A percentile compares a stretch with the other conserved stretches of the same genome.
phyloP scores from a whole-genome alignment of 2,888 invertebrate genomes.

The Rhingia rostrata region DNA sequence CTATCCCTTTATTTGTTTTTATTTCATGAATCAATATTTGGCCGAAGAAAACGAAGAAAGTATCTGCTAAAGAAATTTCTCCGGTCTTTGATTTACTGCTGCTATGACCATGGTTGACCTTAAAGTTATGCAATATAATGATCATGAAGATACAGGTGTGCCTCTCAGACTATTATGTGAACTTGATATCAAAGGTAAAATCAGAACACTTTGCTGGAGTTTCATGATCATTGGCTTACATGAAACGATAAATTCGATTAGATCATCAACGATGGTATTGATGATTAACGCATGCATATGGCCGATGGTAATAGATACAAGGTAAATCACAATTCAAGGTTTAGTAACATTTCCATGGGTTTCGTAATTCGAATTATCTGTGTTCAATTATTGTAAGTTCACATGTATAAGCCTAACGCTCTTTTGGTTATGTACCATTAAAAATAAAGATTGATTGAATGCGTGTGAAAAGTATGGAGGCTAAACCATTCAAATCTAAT shows the following conservation, averaged over 20 bases:
- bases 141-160: constrained; percentile 1
- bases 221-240: constrained; percentile 13
- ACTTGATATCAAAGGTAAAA: background rate
- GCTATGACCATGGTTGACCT: constrained; percentile 23
- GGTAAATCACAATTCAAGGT: constrained; percentile 24
- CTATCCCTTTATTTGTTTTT: constrained; percentile 12
- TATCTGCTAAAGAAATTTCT: constrained; percentile 29
- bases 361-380: constrained; percentile 1
- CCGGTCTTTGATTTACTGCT: constrained; percentile 33
- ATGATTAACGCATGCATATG: background rate
- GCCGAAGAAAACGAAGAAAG: constrained; percentile 38
- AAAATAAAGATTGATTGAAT: too few species aligned
- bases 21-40: constrained; percentile 10
- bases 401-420: too few species aligned
- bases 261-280: background rate
- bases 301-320: constrained; percentile 14
- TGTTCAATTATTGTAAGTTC: background rate
- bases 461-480: too few species aligned
- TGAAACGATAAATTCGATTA: background rate
- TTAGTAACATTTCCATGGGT: background rate
- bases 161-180: constrained; percentile 1
- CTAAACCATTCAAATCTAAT: too few species aligned
- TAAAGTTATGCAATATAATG: constrained; percentile 14
- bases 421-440: too few species aligned
- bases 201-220: background rate